phyloP scores from a whole-genome alignment of 2,113 vertebrate species.

The Porphyrio hochstetteri region DNA sequence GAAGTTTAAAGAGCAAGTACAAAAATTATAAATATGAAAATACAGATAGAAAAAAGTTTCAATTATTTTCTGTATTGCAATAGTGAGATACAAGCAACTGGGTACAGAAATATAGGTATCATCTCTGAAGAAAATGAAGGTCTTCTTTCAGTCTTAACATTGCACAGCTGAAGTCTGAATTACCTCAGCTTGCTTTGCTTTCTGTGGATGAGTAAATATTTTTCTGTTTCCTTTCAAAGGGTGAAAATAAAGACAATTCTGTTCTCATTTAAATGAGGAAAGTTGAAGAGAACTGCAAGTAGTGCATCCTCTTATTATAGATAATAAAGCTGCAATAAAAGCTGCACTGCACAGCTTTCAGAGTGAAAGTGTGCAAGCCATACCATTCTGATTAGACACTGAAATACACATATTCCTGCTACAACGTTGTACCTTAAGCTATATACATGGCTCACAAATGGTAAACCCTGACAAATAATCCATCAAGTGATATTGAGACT shows the following conservation, averaged over 20 bases:
- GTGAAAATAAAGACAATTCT: conserved; percentile 2
- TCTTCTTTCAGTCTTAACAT: neutral
- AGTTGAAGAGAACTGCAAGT: neutral
- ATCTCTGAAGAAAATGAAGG: neutral
- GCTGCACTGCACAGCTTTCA: neutral
- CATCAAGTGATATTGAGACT: neutral
- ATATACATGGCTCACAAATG: neutral
- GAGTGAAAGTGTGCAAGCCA: neutral
- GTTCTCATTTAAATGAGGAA: neutral
- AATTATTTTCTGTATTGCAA: neutral
- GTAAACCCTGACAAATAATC: conserved; percentile 2
- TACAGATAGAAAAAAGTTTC: neutral
- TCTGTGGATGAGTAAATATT: conserved; percentile 4
- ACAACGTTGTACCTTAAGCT: neutral
- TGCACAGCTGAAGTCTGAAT: neutral
- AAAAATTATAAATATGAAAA: neutral
- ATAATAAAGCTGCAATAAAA: neutral
- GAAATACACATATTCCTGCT: neutral
- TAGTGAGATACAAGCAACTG: neutral
- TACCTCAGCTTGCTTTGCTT: neutral
- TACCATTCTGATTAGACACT: neutral
- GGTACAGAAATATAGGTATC: neutral
- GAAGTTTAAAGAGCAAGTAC: neutral
- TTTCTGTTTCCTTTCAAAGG: neutral
- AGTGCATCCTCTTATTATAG: neutral